Base-by-base conservation (phyloP, 2,888 invertebrate genomes). In the Nemoura dubitans region DNA sequence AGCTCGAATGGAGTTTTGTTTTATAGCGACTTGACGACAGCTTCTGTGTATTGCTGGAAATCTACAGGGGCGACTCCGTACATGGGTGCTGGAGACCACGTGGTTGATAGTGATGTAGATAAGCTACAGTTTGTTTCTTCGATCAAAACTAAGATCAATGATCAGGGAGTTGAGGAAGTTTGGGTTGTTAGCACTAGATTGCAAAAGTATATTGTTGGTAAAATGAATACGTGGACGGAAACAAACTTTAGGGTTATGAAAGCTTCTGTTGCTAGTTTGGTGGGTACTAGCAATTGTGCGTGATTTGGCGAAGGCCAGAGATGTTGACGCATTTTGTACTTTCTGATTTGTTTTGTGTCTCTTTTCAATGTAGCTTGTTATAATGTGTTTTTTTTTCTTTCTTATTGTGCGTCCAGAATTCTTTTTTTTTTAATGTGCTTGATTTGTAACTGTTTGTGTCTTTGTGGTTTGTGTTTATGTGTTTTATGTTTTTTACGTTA, bases 71-170 rank as follows among this genome's bases (percentile, higher is more conserved):
- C 82, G 21, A 21, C 21, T 14, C 21, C 28, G 29, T 96, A 94
- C 89, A 92, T 93, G 0, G 91, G 91, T 0, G 92, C 92, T 85
- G 94, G 94, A 90, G 93, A 94, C 42, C 92, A 93, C 87, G 89
- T 89, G n/a, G 43, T 94, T 5, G 94, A 94, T 0, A 90, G 93
- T 25, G 93, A 96, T 90, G 91, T 91, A 42, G 92, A 93, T 85
- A 94, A 94, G 0, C 90, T 96, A 85, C 96, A 96, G 90, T 97
- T 96, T 89, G 93, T 94, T 0, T 95, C 95, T 89, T 96, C 96
- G 0, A 89, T 96, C 1, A 96, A 96, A 91, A 92, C 42, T 29
- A 26, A 84, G 6, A 28, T 85, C 27, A 30, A 59, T 14, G 86
- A 85, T 14, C 77, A 81, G 29, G 93, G 93, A 0, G 92, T 93